phyloP scores from a whole-genome alignment of 2,113 vertebrate species.

The Nerophis lumbriciformis region DNA sequence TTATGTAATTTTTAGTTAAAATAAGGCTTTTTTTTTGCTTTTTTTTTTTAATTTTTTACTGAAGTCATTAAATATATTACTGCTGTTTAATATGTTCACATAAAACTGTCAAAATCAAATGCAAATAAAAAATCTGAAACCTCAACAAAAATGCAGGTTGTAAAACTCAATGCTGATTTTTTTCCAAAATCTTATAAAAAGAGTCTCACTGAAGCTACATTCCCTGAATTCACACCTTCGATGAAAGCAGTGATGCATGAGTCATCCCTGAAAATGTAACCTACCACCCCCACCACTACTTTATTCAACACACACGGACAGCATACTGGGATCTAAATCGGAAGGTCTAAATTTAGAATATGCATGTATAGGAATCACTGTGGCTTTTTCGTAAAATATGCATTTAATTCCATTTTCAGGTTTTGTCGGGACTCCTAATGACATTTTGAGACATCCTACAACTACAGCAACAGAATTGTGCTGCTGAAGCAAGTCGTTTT shows the following conservation, averaged over 20 bases:
- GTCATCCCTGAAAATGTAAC: constrained; percentile 30
- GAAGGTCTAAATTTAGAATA: constrained; percentile 28
- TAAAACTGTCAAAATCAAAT: too few relatives aligned
- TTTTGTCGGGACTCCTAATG: too few relatives aligned
- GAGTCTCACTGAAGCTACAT: constrained; percentile 20
- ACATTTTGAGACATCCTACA: too few relatives aligned
- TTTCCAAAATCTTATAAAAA: constrained; percentile 6
- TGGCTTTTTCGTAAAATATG: background rate
- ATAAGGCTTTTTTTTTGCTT: background rate
- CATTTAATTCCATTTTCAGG: too few relatives aligned
- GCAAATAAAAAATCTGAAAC: background rate
- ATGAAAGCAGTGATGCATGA: constrained; percentile 43
- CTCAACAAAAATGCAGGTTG: background rate
- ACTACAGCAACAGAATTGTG: too few relatives aligned
- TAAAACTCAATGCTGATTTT: background rate
- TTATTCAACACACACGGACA: constrained; percentile 1
- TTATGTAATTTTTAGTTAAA: background rate
- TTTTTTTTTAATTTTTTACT: background rate
- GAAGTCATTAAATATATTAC: background rate
- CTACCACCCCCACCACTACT: constrained; percentile 2
- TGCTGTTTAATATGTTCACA: too few relatives aligned
- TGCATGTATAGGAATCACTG: constrained; percentile 2
- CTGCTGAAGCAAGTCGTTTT: too few relatives aligned
- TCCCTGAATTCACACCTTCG: constrained; percentile 31
- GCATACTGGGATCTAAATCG: background rate